Evolutionary conservation across 2,797 vertebrate genomes (phyloP), one percentile per base, ranked within the genome.

Genomic region (Tinamus major): DNA sequence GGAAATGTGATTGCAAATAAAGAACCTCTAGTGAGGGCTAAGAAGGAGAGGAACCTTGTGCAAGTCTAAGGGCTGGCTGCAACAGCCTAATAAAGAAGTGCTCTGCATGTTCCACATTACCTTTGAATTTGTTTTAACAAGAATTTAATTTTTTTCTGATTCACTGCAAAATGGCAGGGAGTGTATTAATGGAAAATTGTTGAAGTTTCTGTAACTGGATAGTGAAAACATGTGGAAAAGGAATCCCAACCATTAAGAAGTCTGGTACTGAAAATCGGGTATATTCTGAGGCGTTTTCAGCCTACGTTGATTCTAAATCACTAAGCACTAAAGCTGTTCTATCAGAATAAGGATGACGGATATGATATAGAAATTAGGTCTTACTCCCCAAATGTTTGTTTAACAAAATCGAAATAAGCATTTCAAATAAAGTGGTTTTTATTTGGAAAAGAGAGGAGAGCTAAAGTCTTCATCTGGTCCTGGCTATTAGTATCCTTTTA

Each of bases 11-110:
- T 76, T 67, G 8, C 14, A 46, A 31, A 23, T 29, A 16, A 63
- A 37, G 31, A 77, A 33, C 18, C 74, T 63, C 24, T 67, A 1
- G 29, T 58, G 79, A 80, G 19, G 18, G 21, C 31, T 61, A 0
- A 11, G 17, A 20, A 0, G 0, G 37, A 61, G 37, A 31, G 18
- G 9, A 62, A 7, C 2, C 2, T 94, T 35, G 31, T 48, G 6
- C 14, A 53, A 27, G 37, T 31, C 26, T 35, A 70, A 19, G 51
- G 26, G 13, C 33, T 35, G 26, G 13, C 33, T 35, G 4, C 20
- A 35, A 53, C 9, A 35, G 53, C 18, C 11, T 37, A 19, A 35
- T 39, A 35, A 70, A 70, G 46, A 33, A 69, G n/a, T 69, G 23
- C 7, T 12, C 18, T n/a, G 46, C 46, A 39, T 53, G 48, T 35